A percentile compares a stretch with the other conserved stretches of the same genome.
These are phyloP conservation scores for Drosophila melanogaster DNA, from an alignment of 1,140 invertebrate species.

Conservation along the genomic window Release_6_plus_ISO1_MT NC_004354.4:18209001-18209500, in stretches of 20 bases:
- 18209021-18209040: slow-evolving; percentile 40
- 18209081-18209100: slow-evolving; percentile 68
- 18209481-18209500: background rate
- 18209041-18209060: slow-evolving; percentile 13
- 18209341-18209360: slow-evolving; percentile 74
- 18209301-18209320: background rate
- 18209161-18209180: slow-evolving; percentile 51
- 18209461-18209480: slow-evolving; percentile 5
- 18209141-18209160: slow-evolving; percentile 62
- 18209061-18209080: slow-evolving; percentile 36
- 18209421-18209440: slow-evolving; percentile 54
- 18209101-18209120: slow-evolving; percentile 44
- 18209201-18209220: slow-evolving; percentile 72
- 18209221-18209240: slow-evolving; percentile 70
- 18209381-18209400: slow-evolving; percentile 36
- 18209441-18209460: slow-evolving; percentile 32
- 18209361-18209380: slow-evolving; percentile 48
- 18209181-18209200: slow-evolving; percentile 75
- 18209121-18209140: slow-evolving; percentile 40
- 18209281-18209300: background rate
- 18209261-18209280: slow-evolving; percentile 39
- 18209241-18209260: slow-evolving; percentile 54
- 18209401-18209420: slow-evolving; percentile 44
- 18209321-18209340: slow-evolving; percentile 55
- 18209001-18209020: slow-evolving; percentile 20